Conservation (phyloP, 2,113 vertebrate species). For the Mustelus asterias region DNA sequence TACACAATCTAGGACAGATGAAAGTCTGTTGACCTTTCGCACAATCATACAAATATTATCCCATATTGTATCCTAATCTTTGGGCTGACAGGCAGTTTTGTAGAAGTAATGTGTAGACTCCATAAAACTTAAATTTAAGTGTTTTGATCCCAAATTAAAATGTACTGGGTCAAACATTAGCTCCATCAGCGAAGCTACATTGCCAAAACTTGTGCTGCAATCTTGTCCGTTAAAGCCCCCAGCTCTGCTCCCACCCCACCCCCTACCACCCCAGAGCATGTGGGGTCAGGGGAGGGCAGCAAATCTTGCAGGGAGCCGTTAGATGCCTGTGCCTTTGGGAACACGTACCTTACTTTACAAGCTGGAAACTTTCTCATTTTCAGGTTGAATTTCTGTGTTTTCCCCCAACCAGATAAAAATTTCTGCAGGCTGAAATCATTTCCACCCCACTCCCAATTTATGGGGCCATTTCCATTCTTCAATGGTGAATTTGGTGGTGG, state of each 20-base stretch:
- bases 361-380: neutral
- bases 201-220: neutral
- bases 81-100: slow-evolving; percentile 19
- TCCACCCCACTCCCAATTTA: neutral
- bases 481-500: neutral
- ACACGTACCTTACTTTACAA: too few relatives aligned
- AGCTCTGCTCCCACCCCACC: neutral
- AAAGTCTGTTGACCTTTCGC: slow-evolving; percentile 54
- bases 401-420: neutral
- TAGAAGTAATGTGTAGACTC: slow-evolving; percentile 3
- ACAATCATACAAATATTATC: slow-evolving; percentile 46
- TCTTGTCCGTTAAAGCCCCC: neutral
- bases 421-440: neutral
- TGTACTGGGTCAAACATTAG: neutral
- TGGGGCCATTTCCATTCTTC: neutral
- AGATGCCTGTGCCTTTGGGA: neutral
- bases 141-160: neutral
- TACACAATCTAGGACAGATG: slow-evolving; percentile 47
- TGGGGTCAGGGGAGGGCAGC: neutral
- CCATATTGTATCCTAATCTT: neutral
- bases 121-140: neutral
- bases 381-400: neutral
- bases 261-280: neutral
- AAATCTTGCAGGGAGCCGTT: neutral
- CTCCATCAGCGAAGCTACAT: neutral